A percentile compares a stretch with the other conserved stretches of the same genome.
Conservation (phyloP, 2,113 vertebrate species). For the Zingel zingel region DNA sequence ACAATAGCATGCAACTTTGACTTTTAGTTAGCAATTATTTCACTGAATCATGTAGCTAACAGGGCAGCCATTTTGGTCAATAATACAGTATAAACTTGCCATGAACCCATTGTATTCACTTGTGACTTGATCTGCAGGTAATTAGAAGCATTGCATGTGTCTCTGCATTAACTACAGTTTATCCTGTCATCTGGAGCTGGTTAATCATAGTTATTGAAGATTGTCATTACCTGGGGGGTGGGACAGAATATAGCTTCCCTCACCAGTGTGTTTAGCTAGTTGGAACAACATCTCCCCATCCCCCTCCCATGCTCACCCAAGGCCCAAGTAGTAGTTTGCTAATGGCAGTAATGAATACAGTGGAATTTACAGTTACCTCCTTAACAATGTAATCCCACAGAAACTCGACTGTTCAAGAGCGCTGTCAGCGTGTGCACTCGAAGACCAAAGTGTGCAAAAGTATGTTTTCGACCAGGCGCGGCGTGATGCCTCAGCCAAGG, state of each 20-base stretch:
- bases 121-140: neutral
- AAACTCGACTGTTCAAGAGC: neutral
- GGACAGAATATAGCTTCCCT: constrained; percentile 36
- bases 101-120: neutral
- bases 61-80: constrained; percentile 13
- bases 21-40: neutral
- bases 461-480: neutral
- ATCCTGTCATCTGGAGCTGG: neutral
- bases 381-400: constrained; percentile 4
- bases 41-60: neutral
- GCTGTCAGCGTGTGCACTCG: neutral
- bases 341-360: neutral
- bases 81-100: neutral
- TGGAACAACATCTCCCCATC: constrained; percentile 40
- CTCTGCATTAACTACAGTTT: neutral
- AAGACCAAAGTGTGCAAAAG: neutral
- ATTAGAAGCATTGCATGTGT: neutral
- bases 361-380: neutral
- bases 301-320: constrained; percentile 48
- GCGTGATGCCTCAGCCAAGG: neutral
- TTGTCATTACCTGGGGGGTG: neutral
- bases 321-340: constrained; percentile 18
- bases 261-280: constrained; percentile 38
- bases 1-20: neutral
- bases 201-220: rapidly evolving